A percentile compares a stretch with the other conserved stretches of the same genome.
Conservation (phyloP, 2,113 vertebrate genomes). For the Coptodon bakossiorum region DNA sequence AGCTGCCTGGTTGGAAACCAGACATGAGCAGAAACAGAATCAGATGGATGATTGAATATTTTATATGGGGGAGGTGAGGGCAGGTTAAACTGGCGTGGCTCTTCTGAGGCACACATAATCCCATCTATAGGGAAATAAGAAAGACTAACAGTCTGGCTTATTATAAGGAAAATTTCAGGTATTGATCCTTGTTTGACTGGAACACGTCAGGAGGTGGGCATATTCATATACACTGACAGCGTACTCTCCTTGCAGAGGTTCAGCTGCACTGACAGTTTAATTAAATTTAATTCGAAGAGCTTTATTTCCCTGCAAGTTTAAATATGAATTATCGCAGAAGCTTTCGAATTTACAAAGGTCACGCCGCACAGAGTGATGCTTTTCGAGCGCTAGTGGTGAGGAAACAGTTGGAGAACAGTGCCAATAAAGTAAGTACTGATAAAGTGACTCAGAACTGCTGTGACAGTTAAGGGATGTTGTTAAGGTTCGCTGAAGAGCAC, state of each 20-base stretch:
- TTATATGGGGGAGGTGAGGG: neutral
- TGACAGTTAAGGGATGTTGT: neutral
- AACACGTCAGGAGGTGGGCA: neutral
- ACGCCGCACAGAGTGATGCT: neutral
- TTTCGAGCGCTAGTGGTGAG: neutral
- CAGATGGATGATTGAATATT: neutral
- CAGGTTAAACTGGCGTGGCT: neutral
- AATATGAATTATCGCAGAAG: neutral
- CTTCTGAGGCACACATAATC: neutral
- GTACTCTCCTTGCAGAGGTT: neutral
- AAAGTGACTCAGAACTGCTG: neutral
- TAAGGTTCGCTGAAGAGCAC: neutral
- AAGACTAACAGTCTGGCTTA: neutral
- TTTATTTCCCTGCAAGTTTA: neutral
- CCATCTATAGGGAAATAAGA: neutral
- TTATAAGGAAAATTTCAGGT: neutral
- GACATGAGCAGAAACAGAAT: neutral
- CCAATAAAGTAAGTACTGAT: neutral
- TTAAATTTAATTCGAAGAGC: neutral
- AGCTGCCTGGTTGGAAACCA: neutral
- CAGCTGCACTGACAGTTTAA: neutral
- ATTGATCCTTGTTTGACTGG: neutral
- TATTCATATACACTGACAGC: neutral
- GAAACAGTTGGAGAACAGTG: neutral
- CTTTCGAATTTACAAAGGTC: neutral